Base-by-base conservation (phyloP, 2,113 vertebrate species). In the Psittacus erithacus region DNA sequence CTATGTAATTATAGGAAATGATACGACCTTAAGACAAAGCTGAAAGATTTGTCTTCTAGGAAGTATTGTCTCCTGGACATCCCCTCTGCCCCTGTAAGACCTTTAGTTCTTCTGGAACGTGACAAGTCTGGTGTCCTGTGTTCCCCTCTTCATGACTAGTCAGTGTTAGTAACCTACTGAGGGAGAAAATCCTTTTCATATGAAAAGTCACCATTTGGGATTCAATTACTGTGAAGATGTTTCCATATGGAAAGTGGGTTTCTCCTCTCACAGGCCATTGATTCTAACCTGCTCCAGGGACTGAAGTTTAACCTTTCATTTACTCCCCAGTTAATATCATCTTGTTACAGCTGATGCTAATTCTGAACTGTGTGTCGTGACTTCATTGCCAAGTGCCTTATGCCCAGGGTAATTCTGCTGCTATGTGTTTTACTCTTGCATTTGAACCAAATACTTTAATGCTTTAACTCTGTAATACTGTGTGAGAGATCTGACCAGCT, bases 311-410 rank as follows among this genome's bases (percentile, higher is more conserved):
- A 79, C 93, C 29, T 71, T 81, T 31, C 1, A 0, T 52, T 90
- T 55, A 59, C n/a, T 80, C 17, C 76, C 29, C 71, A 59, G 44
- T 27, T 50, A 43, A 47, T 46, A 13, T 10, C 6, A 1, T 13
- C 49, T 41, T 23, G 19, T 77, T 62, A 75, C 52, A 46, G 83
- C 87, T 78, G 75, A 14, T 70, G 47, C 57, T 92, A 49, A 64
- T 68, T 62, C 64, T 73, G 53, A 41, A 88, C n/a, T 14, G 33
- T 81, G 31, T 65, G 5, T 82, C 0, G 1, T 39, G 73, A 46
- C 19, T 68, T 57, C 9, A 24, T 87, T 88, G 62, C 70, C 9
- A 70, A 92, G 92, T 95, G 80, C 94, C 92, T 83, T 91, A 71
- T 63, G 50, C 52, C 28, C 1, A 1, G 69, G 25, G 25, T 41